These are phyloP conservation scores for Lonchura striata DNA, from an alignment of 2,113 vertebrate species.

Conservation along the genomic window DNA sequence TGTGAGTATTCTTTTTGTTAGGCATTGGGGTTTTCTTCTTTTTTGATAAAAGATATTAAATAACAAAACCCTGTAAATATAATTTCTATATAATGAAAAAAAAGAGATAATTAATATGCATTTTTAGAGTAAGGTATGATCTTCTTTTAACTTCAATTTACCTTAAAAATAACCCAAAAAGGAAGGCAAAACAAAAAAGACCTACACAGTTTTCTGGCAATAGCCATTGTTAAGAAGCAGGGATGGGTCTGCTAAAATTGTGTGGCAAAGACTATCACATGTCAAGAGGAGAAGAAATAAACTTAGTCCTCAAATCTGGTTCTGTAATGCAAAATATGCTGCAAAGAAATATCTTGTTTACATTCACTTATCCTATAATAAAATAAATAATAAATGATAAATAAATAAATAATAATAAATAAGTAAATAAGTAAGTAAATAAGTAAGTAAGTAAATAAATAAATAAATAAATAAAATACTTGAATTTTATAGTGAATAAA, in stretches of 20 bases:
- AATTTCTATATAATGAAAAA: neutral
- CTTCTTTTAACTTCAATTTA: neutral
- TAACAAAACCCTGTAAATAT: neutral
- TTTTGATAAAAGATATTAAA: neutral
- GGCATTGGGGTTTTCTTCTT: accelerated
- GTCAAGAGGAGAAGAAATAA: neutral
- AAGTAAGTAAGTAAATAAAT: no score
- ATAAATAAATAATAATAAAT: no score
- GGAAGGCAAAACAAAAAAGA: neutral
- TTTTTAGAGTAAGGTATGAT: neutral
- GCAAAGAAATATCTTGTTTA: neutral
- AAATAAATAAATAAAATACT: no score
- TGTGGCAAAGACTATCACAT: neutral
- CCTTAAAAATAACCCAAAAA: neutral
- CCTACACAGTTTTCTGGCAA: neutral
- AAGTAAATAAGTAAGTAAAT: no score
- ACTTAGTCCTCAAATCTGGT: neutral
- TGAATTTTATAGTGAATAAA: neutral
- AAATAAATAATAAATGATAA: no score
- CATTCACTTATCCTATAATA: neutral
- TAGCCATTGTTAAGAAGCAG: neutral
- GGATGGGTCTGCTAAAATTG: neutral
- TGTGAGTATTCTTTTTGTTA: neutral
- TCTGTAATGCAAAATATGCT: neutral
- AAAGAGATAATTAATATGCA: no score